These are phyloP conservation scores for Nebria brevicollis DNA, from an alignment of 2,888 invertebrate genomes.

Conservation along the genomic window DNA sequence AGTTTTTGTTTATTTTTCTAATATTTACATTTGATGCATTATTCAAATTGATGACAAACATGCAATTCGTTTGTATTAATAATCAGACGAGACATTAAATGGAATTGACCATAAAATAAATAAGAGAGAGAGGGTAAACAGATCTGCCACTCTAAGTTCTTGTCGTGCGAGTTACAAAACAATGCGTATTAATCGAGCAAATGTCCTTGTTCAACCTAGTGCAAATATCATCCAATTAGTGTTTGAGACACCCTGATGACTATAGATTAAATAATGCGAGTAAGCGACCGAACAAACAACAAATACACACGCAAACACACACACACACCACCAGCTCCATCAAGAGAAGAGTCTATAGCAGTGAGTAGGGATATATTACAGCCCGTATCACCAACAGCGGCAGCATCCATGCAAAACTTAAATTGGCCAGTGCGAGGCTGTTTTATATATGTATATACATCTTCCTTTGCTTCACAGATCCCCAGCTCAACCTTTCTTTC, in stretches of 20 bases:
- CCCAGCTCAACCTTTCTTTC: neutral
- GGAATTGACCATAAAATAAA: neutral
- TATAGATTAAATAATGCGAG: slow-evolving; percentile 24
- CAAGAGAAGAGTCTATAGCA: neutral
- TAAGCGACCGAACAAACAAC: slow-evolving; percentile 5
- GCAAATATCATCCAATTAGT: slow-evolving; percentile 19
- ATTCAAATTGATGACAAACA: no score
- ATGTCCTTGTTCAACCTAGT: slow-evolving; percentile 2
- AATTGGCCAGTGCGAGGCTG: neutral
- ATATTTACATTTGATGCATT: no score
- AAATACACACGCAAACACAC: neutral
- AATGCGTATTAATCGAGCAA: neutral
- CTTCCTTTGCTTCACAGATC: neutral
- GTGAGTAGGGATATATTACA: neutral
- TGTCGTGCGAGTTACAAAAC: neutral
- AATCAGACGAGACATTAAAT: neutral
- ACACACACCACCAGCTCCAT: neutral
- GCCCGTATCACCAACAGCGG: neutral
- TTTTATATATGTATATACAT: neutral
- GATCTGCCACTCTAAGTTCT: neutral
- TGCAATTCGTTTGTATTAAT: neutral
- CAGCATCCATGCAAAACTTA: neutral
- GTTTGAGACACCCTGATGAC: slow-evolving; percentile 15
- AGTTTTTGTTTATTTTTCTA: no score
- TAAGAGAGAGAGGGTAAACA: neutral